phyloP scores from a whole-genome alignment of 2,888 invertebrate species.

The Sinhomidia bicolor region DNA sequence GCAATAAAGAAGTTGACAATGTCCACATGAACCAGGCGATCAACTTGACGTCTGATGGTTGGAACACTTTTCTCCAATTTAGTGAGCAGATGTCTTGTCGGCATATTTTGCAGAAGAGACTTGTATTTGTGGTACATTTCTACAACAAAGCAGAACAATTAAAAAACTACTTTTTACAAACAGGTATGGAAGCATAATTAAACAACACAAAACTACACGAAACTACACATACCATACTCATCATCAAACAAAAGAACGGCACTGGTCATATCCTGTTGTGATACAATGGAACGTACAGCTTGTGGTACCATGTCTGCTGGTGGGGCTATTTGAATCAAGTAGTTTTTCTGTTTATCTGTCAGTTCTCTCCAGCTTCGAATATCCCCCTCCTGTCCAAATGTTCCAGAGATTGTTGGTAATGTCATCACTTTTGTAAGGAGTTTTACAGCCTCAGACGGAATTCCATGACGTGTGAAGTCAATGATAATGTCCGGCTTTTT shows the following conservation, averaged over 20 bases:
- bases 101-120: conserved; percentile 93
- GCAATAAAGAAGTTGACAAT: conserved; percentile 95
- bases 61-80: conserved; percentile 82
- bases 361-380: conserved; percentile 90
- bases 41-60: conserved; percentile 86
- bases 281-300: conserved; percentile 90
- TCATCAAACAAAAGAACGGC: conserved; percentile 87
- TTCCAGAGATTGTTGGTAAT: conserved; percentile 91
- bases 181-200: background rate
- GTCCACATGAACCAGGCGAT: conserved; percentile 89
- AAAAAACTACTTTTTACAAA: background rate
- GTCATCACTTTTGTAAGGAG: conserved; percentile 90
- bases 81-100: conserved; percentile 92
- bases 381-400: conserved; percentile 93
- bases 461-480: conserved; percentile 91
- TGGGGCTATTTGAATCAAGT: conserved; percentile 91
- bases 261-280: conserved; percentile 88
- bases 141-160: conserved; percentile 81
- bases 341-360: conserved; percentile 87
- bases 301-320: conserved; percentile 93
- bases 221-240: conserved; percentile 87
- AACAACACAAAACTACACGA: background rate
- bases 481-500: conserved; percentile 81
- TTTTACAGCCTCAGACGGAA: conserved; percentile 92
- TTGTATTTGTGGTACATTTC: conserved; percentile 98